phyloP scores from a whole-genome alignment of 2,113 vertebrate genomes.

The Calidris pygmaea region DNA sequence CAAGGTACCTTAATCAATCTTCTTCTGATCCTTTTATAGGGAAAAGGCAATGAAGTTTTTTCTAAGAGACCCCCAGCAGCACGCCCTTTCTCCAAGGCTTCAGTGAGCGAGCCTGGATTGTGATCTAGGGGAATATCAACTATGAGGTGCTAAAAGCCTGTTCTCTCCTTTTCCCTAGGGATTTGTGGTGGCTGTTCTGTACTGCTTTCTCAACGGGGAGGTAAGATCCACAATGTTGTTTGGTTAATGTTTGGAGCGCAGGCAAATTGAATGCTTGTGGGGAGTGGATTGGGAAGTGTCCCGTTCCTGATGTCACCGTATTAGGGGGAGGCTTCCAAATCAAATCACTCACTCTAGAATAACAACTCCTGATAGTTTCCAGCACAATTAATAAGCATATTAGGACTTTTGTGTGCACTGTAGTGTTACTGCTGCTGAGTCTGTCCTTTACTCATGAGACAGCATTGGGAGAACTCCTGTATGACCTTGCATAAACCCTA shows the following conservation, averaged over 20 bases:
- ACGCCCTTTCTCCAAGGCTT: background rate
- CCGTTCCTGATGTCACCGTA: background rate
- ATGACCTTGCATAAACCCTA: background rate
- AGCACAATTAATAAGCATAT: background rate
- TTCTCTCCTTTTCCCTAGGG: conserved; percentile 64
- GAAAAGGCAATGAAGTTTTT: background rate
- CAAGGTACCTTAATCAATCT: background rate
- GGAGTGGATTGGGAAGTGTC: background rate
- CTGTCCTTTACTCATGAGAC: background rate
- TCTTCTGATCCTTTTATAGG: background rate
- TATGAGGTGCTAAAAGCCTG: background rate
- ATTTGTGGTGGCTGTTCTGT: conserved; percentile 81
- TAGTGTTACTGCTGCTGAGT: background rate
- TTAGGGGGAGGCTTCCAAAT: background rate
- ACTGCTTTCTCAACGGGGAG: conserved; percentile 85
- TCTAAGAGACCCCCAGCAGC: no score
- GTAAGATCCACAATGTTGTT: conserved; percentile 58
- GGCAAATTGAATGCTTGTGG: background rate
- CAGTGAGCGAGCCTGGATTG: background rate
- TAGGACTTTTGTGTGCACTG: background rate
- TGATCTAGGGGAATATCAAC: background rate
- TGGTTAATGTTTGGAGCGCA: background rate
- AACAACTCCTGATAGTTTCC: background rate
- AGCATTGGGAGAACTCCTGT: background rate
- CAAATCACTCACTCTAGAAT: background rate